Base-by-base conservation (phyloP, 2,888 invertebrate genomes). In the Chirona hameri region DNA sequence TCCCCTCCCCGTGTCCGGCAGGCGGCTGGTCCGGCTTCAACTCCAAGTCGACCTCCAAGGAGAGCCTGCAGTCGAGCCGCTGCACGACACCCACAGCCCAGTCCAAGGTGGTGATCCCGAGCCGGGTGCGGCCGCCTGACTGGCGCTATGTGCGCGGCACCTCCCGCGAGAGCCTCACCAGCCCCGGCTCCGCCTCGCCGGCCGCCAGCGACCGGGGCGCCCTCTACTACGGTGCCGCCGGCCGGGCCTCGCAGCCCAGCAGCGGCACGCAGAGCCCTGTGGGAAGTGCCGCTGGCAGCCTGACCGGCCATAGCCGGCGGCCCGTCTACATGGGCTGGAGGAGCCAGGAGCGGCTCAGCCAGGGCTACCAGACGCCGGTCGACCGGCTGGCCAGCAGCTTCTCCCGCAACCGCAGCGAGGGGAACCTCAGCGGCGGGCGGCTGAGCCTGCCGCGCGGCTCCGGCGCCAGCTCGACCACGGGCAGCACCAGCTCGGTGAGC, bases 271-370 rank as follows among this genome's bases (percentile, higher is more conserved):
- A 85, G 81, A 82, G 84, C 82, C 57, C 84, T 81, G 81, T 85
- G 83, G 57, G 83, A 82, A 82, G 84, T 83, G 79, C 84, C 57
- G 65, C 84, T 84, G 39, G 85, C 84, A 24, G 83, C 29, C 82
- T 79, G 81, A 39, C 80, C 48, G 83, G 82, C 81, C 65, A 65
- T 31, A 65, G 52, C 31, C 57, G 79, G 79, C 91, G 95, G 69
- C 94, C 95, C 88, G 96, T 96, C 0, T 96, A 96, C 89, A 91
- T 96, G 84, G 96, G 96, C 82, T 96, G 96, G 96, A 91, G 96
- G 86, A 92, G 93, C 87, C 95, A 95, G 88, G 96, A 96, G 88
- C 91, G 95, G 84, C 90, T 96, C 84, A 94, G 94, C 2, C 85
- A 86, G 29, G 85, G 86, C 82, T 87, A 87, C 84, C 91, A 95